Evolutionary conservation across 1,140 invertebrate genomes (phyloP).

Genomic region (Drosophila prosaltans): DNA sequence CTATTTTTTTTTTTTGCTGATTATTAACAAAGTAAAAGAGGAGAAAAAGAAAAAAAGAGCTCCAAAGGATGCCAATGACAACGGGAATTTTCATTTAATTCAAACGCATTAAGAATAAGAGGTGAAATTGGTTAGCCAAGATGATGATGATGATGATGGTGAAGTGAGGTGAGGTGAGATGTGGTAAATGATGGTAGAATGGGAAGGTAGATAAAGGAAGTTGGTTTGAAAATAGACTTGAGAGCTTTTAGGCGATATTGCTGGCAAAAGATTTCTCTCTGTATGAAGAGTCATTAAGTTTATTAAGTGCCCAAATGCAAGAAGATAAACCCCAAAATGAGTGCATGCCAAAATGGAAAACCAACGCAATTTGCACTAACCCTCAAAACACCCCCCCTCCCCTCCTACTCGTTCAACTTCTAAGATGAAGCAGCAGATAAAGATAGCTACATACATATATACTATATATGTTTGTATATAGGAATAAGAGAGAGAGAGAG

Average conservation of each 20-base stretch:
- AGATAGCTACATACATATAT: neutral
- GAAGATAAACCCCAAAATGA: constrained; percentile 69
- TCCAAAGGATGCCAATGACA: constrained; percentile 1
- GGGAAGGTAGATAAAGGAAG: neutral
- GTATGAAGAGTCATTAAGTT: constrained; percentile 75
- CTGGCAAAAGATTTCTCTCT: constrained; percentile 45
- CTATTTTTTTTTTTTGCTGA: constrained; percentile 18
- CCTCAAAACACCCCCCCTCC: neutral
- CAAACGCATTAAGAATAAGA: neutral
- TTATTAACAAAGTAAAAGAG: constrained; percentile 2
- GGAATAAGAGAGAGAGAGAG: neutral
- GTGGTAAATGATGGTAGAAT: neutral
- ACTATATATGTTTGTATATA: too few species aligned
- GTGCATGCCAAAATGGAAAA: constrained; percentile 71
- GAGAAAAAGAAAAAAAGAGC: neutral
- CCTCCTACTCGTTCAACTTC: neutral
- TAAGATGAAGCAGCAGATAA: constrained; percentile 15
- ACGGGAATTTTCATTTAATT: constrained; percentile 8
- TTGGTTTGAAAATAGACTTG: constrained; percentile 9
- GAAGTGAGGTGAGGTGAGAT: neutral
- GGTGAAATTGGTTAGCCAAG: constrained; percentile 2
- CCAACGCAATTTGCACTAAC: constrained; percentile 64
- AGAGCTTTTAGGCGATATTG: constrained; percentile 61
- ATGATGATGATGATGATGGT: neutral
- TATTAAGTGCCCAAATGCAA: constrained; percentile 65